Base-by-base conservation (phyloP, 2,888 invertebrate species). In the Aelia acuminata region DNA sequence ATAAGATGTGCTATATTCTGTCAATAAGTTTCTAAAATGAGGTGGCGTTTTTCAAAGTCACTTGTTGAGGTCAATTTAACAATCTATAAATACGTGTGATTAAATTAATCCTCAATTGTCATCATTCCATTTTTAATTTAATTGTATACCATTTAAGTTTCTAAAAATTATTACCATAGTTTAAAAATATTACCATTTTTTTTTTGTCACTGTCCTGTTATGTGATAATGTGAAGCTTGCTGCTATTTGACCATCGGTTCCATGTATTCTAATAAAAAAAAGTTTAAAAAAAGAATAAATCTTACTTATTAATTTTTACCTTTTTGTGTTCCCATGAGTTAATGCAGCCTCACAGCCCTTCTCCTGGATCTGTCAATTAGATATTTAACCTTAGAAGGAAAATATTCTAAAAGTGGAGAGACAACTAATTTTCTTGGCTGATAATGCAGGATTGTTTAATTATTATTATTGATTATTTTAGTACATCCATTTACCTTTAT, bases 211-310 rank as follows among this genome's bases (percentile, higher is more conserved):
- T 75, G 39, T 22, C n/a, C 75, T 39, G 13, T 75, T 75, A 75
- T 75, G 75, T 75, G 75, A 75, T 75, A 75, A 75, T 43, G 39
- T 39, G 35, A 75, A 75, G 75, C 75, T 75, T 75, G 75, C 75
- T 75, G 75, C 43, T 75, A 75, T 43, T 39, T 75, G 75, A 75
- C 75, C 75, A 75, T 75, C 43, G 75, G 75, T 39, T 39, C 39
- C 75, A 75, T 75, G 75, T 75, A 35, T 75, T 75, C 75, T 75
- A 75, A 75, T 75, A 75, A 75, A 75, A 75, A 75, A 35, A 75
- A 20, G 20, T 75, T n/a, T 75, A 39, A 75, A 75, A 39, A 43
- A 39, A 39, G 20, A 57, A 26, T 26, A 13, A 13, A 4, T 57
- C 13, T 11, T 26, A 26, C 13, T 57, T 26, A 26, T 57, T 57